These are phyloP conservation scores for Lepidonotus clava DNA, from an alignment of 2,888 invertebrate genomes.

Conservation along the genomic window DNA sequence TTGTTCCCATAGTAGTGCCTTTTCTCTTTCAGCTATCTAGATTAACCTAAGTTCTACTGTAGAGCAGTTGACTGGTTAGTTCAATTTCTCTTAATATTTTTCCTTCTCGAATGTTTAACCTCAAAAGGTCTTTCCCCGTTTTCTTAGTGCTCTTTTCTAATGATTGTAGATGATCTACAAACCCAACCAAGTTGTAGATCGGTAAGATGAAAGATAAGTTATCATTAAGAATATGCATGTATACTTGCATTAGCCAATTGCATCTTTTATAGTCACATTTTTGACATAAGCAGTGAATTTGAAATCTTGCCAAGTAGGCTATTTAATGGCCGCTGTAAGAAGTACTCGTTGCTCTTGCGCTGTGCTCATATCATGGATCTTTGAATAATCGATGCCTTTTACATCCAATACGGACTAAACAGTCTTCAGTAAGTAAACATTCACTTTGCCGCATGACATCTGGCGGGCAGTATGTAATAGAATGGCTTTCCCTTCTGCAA, in stretches of 20 bases:
- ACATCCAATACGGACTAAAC: constrained; percentile 23
- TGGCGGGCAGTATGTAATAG: constrained; percentile 1
- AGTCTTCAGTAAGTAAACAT: constrained; percentile 34
- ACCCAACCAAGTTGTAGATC: too few relatives aligned
- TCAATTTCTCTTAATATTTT: neutral
- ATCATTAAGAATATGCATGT: constrained; percentile 1
- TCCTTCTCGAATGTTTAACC: too few relatives aligned
- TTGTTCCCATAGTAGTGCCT: neutral
- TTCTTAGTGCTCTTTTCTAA: too few relatives aligned
- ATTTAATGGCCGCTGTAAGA: too few relatives aligned
- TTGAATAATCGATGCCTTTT: neutral
- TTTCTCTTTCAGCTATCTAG: constrained; percentile 46
- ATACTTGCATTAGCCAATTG: neutral
- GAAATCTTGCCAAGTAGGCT: too few relatives aligned
- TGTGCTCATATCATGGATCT: too few relatives aligned
- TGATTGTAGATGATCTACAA: too few relatives aligned
- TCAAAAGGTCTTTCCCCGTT: too few relatives aligned
- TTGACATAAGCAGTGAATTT: too few relatives aligned
- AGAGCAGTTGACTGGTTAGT: constrained; percentile 11
- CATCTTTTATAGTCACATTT: too few relatives aligned
- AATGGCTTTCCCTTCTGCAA: constrained; percentile 42
- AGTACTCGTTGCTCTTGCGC: too few relatives aligned
- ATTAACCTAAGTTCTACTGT: neutral
- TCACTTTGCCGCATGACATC: constrained; percentile 7
- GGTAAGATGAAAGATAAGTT: constrained; percentile 20